These are phyloP conservation scores for Misgurnus anguillicaudatus DNA, from an alignment of 2,113 vertebrate genomes.

Conservation along the genomic window DNA sequence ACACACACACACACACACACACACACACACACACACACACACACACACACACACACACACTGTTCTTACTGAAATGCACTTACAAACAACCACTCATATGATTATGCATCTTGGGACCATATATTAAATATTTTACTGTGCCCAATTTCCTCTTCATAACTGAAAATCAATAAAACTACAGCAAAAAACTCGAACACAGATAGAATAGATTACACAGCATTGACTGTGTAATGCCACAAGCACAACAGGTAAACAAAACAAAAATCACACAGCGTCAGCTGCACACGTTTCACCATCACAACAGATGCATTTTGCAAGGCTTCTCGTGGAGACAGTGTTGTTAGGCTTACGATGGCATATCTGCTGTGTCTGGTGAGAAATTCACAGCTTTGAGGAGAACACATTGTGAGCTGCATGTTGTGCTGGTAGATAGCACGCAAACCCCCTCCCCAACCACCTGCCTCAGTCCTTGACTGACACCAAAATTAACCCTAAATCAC, in stretches of 20 bases:
- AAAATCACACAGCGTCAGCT: conserved; percentile 20
- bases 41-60: too few relatives aligned
- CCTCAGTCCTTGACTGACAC: conserved; percentile 29
- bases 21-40: too few relatives aligned
- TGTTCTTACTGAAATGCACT: too few relatives aligned
- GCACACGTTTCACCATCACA: conserved; percentile 1
- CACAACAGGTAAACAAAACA: conserved; percentile 34
- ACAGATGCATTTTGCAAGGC: conserved; percentile 11
- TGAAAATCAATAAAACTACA: conserved; percentile 21
- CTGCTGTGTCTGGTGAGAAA: conserved; percentile 4
- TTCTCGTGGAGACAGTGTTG: neutral
- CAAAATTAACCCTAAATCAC: conserved; percentile 24
- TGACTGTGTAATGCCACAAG: conserved; percentile 9
- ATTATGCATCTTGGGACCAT: neutral
- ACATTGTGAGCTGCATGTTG: conserved; percentile 6
- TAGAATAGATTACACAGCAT: neutral
- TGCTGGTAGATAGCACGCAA: neutral
- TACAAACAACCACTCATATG: neutral
- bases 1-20: too few relatives aligned
- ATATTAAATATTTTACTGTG: conserved; percentile 8
- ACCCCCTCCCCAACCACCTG: conserved; percentile 1
- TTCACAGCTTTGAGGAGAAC: neutral
- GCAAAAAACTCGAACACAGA: neutral
- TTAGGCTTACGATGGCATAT: neutral
- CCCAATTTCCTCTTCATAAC: conserved; percentile 15